Conservation (phyloP, 2,113 vertebrate genomes). For the Struthio camelus region DNA sequence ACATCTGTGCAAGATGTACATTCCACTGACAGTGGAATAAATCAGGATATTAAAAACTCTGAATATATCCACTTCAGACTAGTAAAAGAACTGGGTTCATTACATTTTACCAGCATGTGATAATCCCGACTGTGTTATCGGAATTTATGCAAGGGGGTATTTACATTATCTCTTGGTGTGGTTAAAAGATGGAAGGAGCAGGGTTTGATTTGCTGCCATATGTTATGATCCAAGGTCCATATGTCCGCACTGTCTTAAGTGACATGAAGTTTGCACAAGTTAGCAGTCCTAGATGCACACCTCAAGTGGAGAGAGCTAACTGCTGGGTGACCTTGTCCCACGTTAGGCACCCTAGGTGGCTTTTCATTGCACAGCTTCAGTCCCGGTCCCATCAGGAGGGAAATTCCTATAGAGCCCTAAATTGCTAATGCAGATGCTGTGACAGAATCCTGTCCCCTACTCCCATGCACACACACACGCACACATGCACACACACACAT, state of each 20-base stretch:
- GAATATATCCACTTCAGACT: background rate
- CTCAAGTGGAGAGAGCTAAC: fast-evolving
- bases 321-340: fast-evolving
- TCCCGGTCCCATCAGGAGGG: background rate
- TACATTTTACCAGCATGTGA: background rate
- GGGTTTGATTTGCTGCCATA: background rate
- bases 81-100: fast-evolving
- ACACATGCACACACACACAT: background rate
- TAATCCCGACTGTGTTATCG: background rate
- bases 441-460: background rate
- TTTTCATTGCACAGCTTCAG: background rate
- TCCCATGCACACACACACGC: background rate
- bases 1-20: background rate
- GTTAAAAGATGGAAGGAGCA: background rate
- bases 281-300: background rate
- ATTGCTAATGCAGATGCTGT: background rate
- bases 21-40: background rate
- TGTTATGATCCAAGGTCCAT: background rate
- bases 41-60: background rate
- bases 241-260: background rate
- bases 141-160: background rate
- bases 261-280: fast-evolving
- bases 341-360: background rate
- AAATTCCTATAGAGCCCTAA: background rate
- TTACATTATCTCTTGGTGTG: fast-evolving